A percentile compares a stretch with the other conserved stretches of the same genome.
Conservation (phyloP, 2,888 invertebrate genomes). For the Adela reaumurella region DNA sequence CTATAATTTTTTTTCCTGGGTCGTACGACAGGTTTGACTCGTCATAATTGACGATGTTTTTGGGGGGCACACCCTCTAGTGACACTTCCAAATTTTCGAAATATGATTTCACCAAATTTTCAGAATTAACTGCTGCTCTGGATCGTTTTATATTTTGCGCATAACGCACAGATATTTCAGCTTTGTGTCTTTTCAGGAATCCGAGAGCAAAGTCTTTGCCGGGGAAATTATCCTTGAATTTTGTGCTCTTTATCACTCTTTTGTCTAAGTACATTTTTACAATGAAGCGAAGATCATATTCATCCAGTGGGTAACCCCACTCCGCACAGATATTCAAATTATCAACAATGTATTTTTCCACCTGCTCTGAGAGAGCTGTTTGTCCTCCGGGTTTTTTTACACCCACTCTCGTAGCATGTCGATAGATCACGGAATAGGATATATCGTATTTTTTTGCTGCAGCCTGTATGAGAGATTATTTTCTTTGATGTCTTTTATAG, state of each 20-base stretch:
- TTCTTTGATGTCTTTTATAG: too few relatives aligned
- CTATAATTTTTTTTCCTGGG: background rate
- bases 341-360: slow-evolving; percentile 3
- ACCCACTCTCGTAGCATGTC: too few relatives aligned
- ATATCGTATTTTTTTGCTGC: too few relatives aligned
- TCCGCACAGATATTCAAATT: slow-evolving; percentile 4
- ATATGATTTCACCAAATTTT: slow-evolving; percentile 5
- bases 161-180: too few relatives aligned
- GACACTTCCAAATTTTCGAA: slow-evolving; percentile 6
- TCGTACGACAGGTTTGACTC: background rate
- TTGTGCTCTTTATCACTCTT: slow-evolving; percentile 1
- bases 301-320: slow-evolving; percentile 4
- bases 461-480: too few relatives aligned
- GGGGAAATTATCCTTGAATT: slow-evolving; percentile 11
- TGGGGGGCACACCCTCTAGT: background rate
- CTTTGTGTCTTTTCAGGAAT: slow-evolving; percentile 8
- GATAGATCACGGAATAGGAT: too few relatives aligned
- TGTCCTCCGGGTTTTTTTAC: slow-evolving; percentile 2
- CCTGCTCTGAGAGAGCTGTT: slow-evolving; percentile 1
- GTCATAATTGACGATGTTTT: background rate
- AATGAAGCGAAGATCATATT: slow-evolving; percentile 2
- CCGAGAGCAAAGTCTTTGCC: slow-evolving; percentile 8
- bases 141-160: slow-evolving; percentile 7
- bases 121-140: slow-evolving; percentile 4
- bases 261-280: slow-evolving; percentile 5